A percentile compares a stretch with the other conserved stretches of the same genome.
Conservation (phyloP, 2,888 invertebrate genomes). For the Pogonocherus hispidulus region DNA sequence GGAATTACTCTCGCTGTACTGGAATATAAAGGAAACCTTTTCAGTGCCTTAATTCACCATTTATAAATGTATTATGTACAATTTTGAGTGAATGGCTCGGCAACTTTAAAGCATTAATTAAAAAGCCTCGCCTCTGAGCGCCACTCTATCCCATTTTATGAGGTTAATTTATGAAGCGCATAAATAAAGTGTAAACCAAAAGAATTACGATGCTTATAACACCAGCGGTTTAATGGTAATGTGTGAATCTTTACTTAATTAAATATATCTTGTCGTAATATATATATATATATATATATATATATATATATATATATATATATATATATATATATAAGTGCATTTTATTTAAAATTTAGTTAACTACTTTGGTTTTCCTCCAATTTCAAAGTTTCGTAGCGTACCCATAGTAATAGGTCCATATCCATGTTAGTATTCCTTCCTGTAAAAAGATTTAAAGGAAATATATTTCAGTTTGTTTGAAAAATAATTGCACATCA, state of each 20-base stretch:
- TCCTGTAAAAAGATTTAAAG: too few relatives aligned
- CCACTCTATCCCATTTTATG: conserved; percentile 10
- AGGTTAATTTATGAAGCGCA: conserved; percentile 21
- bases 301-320: too few relatives aligned
- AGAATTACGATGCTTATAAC: conserved; percentile 9
- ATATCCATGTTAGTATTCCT: too few relatives aligned
- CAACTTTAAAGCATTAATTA: conserved; percentile 28
- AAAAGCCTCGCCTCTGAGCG: conserved; percentile 12
- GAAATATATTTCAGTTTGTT: too few relatives aligned
- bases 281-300: too few relatives aligned
- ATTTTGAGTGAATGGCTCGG: conserved; percentile 14
- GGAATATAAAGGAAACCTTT: conserved; percentile 3
- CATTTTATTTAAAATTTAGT: too few relatives aligned
- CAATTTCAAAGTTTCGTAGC: too few relatives aligned
- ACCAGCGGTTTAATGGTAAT: conserved; percentile 8
- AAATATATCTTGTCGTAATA: conserved; percentile 3
- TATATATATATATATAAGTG: too few relatives aligned
- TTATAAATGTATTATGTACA: conserved; percentile 22
- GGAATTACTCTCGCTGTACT: conserved; percentile 3
- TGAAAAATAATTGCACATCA: too few relatives aligned
- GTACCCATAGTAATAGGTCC: too few relatives aligned
- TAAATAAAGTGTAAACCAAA: conserved; percentile 27
- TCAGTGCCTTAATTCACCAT: conserved; percentile 11
- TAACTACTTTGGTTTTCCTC: too few relatives aligned
- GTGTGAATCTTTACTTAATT: conserved; percentile 7